Conservation (phyloP, 2,797 vertebrate species). For the Chelidonichthys spinosus region DNA sequence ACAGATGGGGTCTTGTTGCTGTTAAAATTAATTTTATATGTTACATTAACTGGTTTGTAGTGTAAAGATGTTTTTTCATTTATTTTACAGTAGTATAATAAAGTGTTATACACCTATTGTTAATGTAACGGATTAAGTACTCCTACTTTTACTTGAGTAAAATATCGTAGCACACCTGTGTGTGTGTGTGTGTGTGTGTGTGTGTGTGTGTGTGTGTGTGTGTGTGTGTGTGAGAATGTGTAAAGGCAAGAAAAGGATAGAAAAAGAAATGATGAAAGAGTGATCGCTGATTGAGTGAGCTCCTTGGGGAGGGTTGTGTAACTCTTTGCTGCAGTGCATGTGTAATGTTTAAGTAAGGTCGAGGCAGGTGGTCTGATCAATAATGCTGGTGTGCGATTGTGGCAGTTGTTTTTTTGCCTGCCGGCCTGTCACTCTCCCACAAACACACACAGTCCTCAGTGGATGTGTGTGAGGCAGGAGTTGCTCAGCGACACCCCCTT, state of each 20-base stretch:
- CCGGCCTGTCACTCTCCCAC: constrained; percentile 28
- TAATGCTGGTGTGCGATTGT: constrained; percentile 48
- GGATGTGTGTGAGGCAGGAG: neutral
- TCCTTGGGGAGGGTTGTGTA: constrained; percentile 59
- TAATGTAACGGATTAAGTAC: neutral
- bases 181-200: neutral
- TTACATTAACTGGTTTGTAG: neutral
- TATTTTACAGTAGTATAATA: neutral
- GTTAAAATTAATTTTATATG: neutral
- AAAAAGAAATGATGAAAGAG: constrained; percentile 6
- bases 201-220: neutral
- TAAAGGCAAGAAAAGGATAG: neutral
- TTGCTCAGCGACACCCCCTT: neutral
- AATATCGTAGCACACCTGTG: neutral
- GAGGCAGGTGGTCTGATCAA: constrained; percentile 65
- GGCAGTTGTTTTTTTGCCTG: constrained; percentile 39
- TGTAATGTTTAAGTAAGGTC: constrained; percentile 74
- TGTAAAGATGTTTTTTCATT: too few relatives aligned
- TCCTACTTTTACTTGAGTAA: neutral
- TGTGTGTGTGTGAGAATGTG: neutral
- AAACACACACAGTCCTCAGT: constrained; percentile 9
- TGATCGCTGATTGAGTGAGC: constrained; percentile 51
- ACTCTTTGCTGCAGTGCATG: constrained; percentile 70
- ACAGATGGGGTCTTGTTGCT: too few relatives aligned
- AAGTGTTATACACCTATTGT: neutral